Evolutionary conservation across 23 tunicate species (phyloP).

Genomic region (Halocynthia roretzi): DNA sequence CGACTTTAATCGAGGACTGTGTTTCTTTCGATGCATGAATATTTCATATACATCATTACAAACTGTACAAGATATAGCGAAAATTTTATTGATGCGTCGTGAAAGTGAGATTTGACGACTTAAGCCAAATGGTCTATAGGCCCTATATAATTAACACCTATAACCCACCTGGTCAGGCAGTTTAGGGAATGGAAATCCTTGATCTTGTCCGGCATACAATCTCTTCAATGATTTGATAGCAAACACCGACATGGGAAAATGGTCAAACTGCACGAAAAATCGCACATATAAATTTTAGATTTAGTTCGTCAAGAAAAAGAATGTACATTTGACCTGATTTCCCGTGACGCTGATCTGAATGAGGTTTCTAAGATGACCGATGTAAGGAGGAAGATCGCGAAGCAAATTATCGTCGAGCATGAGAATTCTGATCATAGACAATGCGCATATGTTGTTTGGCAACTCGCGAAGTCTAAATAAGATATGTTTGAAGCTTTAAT

Average conservation of each 20-base stretch:
- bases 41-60: no score
- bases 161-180: slow-evolving; percentile 79
- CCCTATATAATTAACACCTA: background rate
- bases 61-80: no score
- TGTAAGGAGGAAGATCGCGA: slow-evolving; percentile 37
- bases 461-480: slow-evolving; percentile 36
- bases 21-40: no score
- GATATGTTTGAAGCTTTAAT: background rate
- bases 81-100: no score
- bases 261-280: slow-evolving; percentile 44
- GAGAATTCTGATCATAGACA: slow-evolving; percentile 33
- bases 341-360: slow-evolving; percentile 66
- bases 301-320: background rate
- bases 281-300: background rate
- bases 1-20: no score
- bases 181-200: slow-evolving; percentile 59
- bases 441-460: slow-evolving; percentile 76
- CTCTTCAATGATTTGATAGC: slow-evolving; percentile 41
- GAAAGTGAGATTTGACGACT: no score
- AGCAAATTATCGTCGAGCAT: slow-evolving; percentile 77
- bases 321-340: slow-evolving; percentile 40
- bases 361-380: slow-evolving; percentile 52
- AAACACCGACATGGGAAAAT: slow-evolving; percentile 56
- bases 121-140: no score
- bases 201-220: slow-evolving; percentile 80